Base-by-base conservation (phyloP, 2,113 vertebrate species). In the Lanius ludovicianus region DNA sequence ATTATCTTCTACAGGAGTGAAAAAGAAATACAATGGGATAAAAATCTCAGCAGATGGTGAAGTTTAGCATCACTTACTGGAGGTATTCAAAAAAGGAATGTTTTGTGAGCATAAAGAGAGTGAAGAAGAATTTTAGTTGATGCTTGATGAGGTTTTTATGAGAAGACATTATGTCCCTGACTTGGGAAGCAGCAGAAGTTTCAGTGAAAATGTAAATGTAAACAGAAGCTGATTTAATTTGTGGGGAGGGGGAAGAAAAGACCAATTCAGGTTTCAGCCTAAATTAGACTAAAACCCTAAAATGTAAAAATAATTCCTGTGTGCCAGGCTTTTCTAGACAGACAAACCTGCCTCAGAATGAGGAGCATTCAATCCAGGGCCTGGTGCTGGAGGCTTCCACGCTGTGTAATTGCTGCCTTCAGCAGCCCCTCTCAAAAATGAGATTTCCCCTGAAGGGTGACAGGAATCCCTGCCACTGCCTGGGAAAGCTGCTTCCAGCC, bases 211-310 rank as follows among this genome's bases (percentile, higher is more conserved):
- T 31, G 28, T 17, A 63, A 80, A 89, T 55, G 53, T 46, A 71
- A 76, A 89, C 52, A 64, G 59, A 44, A 69, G 35, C 27, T 69
- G 59, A 68, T 73, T 49, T 69, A 59, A 53, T 49, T 21, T 30
- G 52, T 7, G 20, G 2, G 1, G 2, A 10, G 5, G 2, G 1
- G 1, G 2, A 7, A 12, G 23, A 14, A 28, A 17, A 62, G 5
- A 50, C 15, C 53, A 55, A 12, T 75, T 83, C 39, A 79, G 55
- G 42, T 79, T 95, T 86, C 56, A 91, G 71, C 22, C 41, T n/a
- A 47, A 83, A 57, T 33, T 44, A 39, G n/a, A 78, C 46, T 56
- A 69, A 85, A 81, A 5, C 16, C 3, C 3, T 39, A 27, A 67
- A 87, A 59, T 5, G 4, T 13, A 15, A 31, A 82, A 46, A 2